A percentile compares a stretch with the other conserved stretches of the same genome.
Evolutionary conservation across 2,113 vertebrate species (phyloP).

Genomic region (Oryzias curvinotus): DNA sequence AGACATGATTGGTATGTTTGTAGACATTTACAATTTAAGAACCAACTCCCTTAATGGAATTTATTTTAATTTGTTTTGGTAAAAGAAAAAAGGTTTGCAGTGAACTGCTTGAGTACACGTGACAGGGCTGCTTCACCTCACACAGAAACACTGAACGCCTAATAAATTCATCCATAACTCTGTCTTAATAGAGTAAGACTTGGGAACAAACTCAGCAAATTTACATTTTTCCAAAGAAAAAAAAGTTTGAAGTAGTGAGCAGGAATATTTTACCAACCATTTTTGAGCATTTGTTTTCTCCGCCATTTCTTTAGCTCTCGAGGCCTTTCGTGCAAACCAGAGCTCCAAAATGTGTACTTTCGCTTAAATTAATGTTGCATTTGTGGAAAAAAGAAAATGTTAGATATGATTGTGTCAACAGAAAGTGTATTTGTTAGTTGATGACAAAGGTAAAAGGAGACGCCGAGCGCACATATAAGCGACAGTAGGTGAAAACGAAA

Average conservation of each 20-base stretch:
- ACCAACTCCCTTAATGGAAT: no score
- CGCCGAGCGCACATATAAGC: background rate
- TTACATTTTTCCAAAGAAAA: no score
- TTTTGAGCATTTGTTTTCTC: background rate
- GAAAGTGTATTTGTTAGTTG: background rate
- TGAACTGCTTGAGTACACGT: no score
- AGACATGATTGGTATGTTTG: no score
- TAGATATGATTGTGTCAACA: background rate
- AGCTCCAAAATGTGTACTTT: background rate
- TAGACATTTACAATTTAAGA: no score
- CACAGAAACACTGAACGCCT: no score
- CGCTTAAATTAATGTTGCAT: background rate
- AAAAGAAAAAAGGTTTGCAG: no score
- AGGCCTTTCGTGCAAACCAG: background rate
- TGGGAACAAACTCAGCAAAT: background rate
- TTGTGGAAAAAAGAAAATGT: background rate
- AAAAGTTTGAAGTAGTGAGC: background rate
- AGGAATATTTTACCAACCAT: background rate
- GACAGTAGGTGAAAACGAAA: slow-evolving; percentile 9
- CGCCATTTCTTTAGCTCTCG: background rate
- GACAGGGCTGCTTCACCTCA: no score
- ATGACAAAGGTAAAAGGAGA: background rate
- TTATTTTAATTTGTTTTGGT: no score
- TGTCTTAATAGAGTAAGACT: background rate
- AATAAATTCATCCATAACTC: no score